Conservation (phyloP, 2,797 vertebrate species). For the Margarornis squamiger region DNA sequence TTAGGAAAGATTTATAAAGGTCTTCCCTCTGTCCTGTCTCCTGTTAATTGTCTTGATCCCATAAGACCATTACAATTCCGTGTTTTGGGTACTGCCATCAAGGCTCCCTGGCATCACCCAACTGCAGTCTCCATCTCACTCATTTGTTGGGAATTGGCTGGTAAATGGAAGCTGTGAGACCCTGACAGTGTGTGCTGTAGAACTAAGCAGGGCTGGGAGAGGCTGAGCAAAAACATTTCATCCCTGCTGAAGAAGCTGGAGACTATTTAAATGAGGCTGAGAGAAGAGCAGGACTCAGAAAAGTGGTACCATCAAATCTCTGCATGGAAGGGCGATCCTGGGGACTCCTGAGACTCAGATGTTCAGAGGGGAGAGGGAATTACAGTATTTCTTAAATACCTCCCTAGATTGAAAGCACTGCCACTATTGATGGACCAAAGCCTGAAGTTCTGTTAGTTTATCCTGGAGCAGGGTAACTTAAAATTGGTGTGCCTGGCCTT, state of each 20-base stretch:
- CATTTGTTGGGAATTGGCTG: not conserved
- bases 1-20: not conserved
- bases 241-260: not conserved
- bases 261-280: not conserved
- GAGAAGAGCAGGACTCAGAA: not conserved
- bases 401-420: not conserved
- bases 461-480: not conserved
- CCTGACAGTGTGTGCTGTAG: not conserved
- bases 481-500: not conserved
- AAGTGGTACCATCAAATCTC: not conserved
- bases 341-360: not conserved
- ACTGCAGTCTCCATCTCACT: not conserved
- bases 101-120: not conserved
- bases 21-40: not conserved
- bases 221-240: not conserved
- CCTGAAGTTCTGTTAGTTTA: not conserved
- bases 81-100: not conserved
- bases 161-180: not conserved
- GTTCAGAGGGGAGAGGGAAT: not conserved
- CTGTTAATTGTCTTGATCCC: not conserved
- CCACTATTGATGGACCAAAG: not conserved
- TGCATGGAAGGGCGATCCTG: not conserved
- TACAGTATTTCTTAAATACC: not conserved
- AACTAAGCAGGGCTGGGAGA: not conserved
- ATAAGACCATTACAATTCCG: not conserved